Evolutionary conservation across 2,797 vertebrate genomes (phyloP), one percentile per base, ranked within the genome.

Genomic region (Catamblyrhynchus diadema): DNA sequence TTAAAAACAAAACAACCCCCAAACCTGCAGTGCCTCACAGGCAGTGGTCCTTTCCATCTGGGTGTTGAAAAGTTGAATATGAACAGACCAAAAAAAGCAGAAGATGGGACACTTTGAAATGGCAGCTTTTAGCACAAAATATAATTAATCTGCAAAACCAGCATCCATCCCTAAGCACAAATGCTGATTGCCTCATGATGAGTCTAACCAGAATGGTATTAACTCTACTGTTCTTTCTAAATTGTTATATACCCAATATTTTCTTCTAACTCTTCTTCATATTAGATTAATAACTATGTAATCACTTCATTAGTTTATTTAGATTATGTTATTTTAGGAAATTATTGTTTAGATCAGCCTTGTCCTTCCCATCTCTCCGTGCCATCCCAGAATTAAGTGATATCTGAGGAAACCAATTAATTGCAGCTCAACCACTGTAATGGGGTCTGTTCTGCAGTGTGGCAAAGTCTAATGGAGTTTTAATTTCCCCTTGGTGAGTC

Each of bases 391-490:
- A 95, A 96, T 94, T 93, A 97, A 96, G 84, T 92, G 95, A 94
- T 97, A 78, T 95, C 95, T 93, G 94, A 97, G 77, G 94, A 97
- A 98, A 95, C 96, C 97, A 98, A 98, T 98, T 98, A 98, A 98
- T 94, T 95, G 95, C 50, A 93, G 79, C 92, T 90, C 80, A 14
- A n/a, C 94, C 12, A 69, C 88, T 62, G 77, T 95, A 96, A 95
- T 78, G 93, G 94, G 67, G 88, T 93, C 95, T 84, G 90, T 95
- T 86, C 92, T 86, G 94, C 95, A 96, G 79, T 64, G 91, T 97
- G 91, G 93, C 96, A 33, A 79, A 45, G 69, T 95, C 97, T 98
- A 98, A 98, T 98, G 97, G 97, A 97, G 97, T 97, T 98, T 98
- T 98, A 97, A 98, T 98, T 98, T 97, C 97, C 97, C 97, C 54